phyloP scores from a whole-genome alignment of 2,888 invertebrate genomes.

The Aphidius colemani region DNA sequence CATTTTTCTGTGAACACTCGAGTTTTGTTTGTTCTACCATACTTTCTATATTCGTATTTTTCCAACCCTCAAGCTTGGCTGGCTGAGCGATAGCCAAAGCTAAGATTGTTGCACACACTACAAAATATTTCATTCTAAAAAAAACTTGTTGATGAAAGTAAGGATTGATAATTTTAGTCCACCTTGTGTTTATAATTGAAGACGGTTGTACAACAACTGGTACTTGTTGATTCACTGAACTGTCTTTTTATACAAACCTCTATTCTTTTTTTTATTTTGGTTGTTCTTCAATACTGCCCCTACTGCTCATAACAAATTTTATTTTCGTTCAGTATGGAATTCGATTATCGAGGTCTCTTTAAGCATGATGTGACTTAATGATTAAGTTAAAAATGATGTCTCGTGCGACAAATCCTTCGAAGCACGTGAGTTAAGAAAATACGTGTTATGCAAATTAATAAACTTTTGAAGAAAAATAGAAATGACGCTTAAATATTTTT shows the following conservation, averaged over 20 bases:
- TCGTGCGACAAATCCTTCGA: slow-evolving; percentile 22
- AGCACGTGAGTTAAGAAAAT: slow-evolving; percentile 12
- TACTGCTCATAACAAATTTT: slow-evolving; percentile 48
- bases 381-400: slow-evolving; percentile 32
- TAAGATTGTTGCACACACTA: slow-evolving; percentile 62
- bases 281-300: slow-evolving; percentile 19
- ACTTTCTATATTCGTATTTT: slow-evolving; percentile 72
- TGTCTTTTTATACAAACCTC: slow-evolving; percentile 56
- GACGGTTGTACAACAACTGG: slow-evolving; percentile 53
- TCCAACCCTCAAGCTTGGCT: slow-evolving; percentile 71
- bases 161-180: slow-evolving; percentile 18
- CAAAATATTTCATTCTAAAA: slow-evolving; percentile 46
- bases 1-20: slow-evolving; percentile 75
- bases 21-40: slow-evolving; percentile 78
- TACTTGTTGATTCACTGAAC: slow-evolving; percentile 49
- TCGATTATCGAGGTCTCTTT: slow-evolving; percentile 59
- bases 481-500: slow-evolving; percentile 17
- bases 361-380: slow-evolving; percentile 46
- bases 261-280: slow-evolving; percentile 24
- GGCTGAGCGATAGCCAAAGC: slow-evolving; percentile 68
- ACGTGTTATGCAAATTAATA: slow-evolving; percentile 18
- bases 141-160: too few relatives aligned
- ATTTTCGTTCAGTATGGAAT: slow-evolving; percentile 60
- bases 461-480: slow-evolving; percentile 23
- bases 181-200: slow-evolving; percentile 42